A percentile compares a stretch with the other conserved stretches of the same genome.
Evolutionary conservation across 2,797 vertebrate genomes (phyloP).

Genomic region (Acanthurus tractus): DNA sequence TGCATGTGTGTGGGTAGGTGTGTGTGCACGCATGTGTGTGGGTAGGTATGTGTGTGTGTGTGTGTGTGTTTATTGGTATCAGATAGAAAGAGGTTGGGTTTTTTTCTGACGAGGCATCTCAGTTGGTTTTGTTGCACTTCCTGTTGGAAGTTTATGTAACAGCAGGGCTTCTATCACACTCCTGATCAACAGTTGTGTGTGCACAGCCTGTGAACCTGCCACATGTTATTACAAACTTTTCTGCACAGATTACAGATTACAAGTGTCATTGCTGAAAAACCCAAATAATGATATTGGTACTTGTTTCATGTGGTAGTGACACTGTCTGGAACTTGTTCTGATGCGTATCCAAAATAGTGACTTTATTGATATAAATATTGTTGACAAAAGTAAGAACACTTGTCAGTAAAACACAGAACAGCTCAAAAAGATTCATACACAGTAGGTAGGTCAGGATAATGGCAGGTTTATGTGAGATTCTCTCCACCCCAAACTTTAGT

Average conservation of each 20-base stretch:
- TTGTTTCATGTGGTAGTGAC: slow-evolving; percentile 8
- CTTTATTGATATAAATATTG: background rate
- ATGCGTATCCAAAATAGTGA: no score
- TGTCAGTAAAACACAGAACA: no score
- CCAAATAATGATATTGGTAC: slow-evolving; percentile 4
- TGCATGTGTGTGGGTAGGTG: background rate
- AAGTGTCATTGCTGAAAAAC: slow-evolving; percentile 7
- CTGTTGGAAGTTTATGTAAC: background rate
- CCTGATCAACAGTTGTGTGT: slow-evolving; percentile 3
- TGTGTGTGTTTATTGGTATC: background rate
- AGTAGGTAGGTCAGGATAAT: no score
- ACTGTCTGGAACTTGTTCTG: background rate
- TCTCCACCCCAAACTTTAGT: slow-evolving; percentile 8
- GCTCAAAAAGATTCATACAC: no score
- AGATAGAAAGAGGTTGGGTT: background rate
- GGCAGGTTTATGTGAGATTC: slow-evolving; percentile 1
- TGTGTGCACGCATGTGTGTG: no score
- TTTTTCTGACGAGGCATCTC: background rate
- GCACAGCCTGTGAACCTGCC: background rate
- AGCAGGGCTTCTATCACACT: background rate
- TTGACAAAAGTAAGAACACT: background rate
- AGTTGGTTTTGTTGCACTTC: background rate
- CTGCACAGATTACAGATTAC: background rate
- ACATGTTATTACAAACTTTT: background rate
- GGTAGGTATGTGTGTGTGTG: slow-evolving; percentile 1